phyloP scores from a whole-genome alignment of 2,797 vertebrate genomes.

The Gymnothorax javanicus region DNA sequence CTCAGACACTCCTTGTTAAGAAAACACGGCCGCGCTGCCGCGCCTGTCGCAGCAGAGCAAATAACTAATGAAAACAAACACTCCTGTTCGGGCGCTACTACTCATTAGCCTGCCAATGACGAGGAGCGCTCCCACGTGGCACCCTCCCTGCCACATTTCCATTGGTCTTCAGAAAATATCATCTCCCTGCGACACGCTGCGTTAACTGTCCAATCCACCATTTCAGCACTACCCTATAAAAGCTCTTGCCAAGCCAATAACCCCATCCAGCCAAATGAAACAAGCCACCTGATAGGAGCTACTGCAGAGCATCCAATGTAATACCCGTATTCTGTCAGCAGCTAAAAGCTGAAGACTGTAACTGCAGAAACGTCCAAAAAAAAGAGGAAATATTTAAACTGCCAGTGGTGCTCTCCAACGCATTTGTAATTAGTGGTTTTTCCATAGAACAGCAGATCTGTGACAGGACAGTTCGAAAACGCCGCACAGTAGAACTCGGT shows the following conservation, averaged over 20 bases:
- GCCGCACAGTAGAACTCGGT: slow-evolving; percentile 55
- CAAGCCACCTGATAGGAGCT: neutral
- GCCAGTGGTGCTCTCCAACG: slow-evolving; percentile 55
- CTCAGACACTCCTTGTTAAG: neutral
- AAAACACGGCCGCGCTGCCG: neutral
- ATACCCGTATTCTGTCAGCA: neutral
- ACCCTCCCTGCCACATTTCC: neutral
- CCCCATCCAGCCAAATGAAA: neutral
- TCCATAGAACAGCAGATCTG: slow-evolving; percentile 68
- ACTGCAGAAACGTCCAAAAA: slow-evolving; percentile 46
- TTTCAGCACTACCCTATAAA: neutral
- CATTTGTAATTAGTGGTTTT: slow-evolving; percentile 69
- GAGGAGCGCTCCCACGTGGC: neutral
- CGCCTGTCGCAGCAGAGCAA: neutral
- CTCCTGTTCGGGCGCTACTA: neutral
- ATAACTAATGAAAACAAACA: neutral
- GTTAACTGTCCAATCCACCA: neutral
- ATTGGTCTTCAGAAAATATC: neutral
- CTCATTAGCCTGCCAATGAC: neutral
- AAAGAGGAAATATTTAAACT: slow-evolving; percentile 56
- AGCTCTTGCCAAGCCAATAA: neutral
- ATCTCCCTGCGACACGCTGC: neutral
- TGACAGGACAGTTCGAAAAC: slow-evolving; percentile 56
- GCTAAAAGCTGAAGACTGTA: slow-evolving; percentile 46
- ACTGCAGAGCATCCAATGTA: slow-evolving; percentile 2